These are phyloP conservation scores for Eilema depressum DNA, from an alignment of 2,888 invertebrate species.

Conservation along the genomic window DNA sequence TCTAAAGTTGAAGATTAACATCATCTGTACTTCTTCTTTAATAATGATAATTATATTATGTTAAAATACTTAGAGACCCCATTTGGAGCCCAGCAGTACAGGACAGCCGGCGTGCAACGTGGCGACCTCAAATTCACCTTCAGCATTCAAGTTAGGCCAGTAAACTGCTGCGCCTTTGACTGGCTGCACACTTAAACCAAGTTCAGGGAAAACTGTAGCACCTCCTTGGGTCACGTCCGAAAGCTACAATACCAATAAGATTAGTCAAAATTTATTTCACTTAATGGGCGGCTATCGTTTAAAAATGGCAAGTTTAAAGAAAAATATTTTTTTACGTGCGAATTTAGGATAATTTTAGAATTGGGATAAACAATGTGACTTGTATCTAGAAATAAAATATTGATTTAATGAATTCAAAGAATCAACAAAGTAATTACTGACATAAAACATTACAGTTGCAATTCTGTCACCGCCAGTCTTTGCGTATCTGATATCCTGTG, in stretches of 20 bases:
- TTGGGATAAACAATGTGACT: no score
- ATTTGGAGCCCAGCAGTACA: slow-evolving; percentile 98
- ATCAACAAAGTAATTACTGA: slow-evolving; percentile 85
- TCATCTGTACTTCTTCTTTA: no score
- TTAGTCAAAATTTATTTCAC: no score
- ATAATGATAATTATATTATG: no score
- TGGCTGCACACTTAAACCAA: slow-evolving; percentile 95
- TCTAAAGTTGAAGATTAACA: no score
- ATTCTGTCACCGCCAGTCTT: slow-evolving; percentile 97
- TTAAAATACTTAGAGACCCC: no score
- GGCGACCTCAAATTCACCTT: slow-evolving; percentile 96
- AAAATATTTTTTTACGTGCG: no score
- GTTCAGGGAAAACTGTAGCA: slow-evolving; percentile 97
- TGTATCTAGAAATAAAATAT: no score
- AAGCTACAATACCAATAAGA: slow-evolving; percentile 89
- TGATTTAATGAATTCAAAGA: neutral
- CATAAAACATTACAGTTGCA: slow-evolving; percentile 98
- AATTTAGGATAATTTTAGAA: no score
- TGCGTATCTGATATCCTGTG: slow-evolving; percentile 95
- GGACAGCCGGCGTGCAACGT: slow-evolving; percentile 99
- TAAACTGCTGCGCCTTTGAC: slow-evolving; percentile 97
- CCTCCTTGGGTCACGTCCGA: slow-evolving; percentile 98
- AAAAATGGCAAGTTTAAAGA: no score
- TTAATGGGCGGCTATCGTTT: no score
- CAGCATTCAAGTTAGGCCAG: slow-evolving; percentile 97